Base-by-base conservation (phyloP, 2,113 vertebrate species). In the Chaetura pelagica region DNA sequence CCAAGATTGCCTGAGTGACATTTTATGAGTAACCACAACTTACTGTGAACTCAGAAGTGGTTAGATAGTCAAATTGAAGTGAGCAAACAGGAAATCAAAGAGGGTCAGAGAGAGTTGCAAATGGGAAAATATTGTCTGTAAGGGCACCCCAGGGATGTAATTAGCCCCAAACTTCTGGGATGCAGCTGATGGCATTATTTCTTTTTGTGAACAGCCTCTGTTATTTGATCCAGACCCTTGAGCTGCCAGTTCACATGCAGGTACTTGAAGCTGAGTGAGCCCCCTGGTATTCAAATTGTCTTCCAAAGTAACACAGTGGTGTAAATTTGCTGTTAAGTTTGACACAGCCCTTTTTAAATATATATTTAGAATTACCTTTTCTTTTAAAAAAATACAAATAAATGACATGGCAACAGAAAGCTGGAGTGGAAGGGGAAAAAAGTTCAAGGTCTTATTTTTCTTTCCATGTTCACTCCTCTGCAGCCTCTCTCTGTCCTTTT, bases 71-170 rank as follows among this genome's bases (percentile, higher is more conserved):
- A 68, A 93, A 63, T 5, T 7, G 80, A 73, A 40, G 76, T 18
- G 84, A 85, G 81, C 75, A 78, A 74, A 82, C 55, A 59, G 57
- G 71, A 91, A 86, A 93, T 69, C 84, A 91, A 84, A 90, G 76
- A 44, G 76, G 88, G 88, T 82, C 88, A 91, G 32, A 75, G 76
- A 27, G 66, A 89, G 72, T 44, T 82, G 94, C 91, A 86, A 64
- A 64, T 69, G 67, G 46, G 79, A 30, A 82, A 52, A 59, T 18
- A 10, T 34, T 95, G 74, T 67, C 80, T 78, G 61, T 10, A 40
- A 91, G 84, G 91, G 71, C 80, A 78, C 94, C 81, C 84, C 76
- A 34, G 91, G 91, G 94, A 93, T 55, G 84, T 69, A 42, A 93
- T 95, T 95, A 95, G 64, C 34, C 34, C 61, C 21, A 42, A 62